Evolutionary conservation across 2,888 invertebrate genomes (phyloP).

Genomic region (Macropis europaea): DNA sequence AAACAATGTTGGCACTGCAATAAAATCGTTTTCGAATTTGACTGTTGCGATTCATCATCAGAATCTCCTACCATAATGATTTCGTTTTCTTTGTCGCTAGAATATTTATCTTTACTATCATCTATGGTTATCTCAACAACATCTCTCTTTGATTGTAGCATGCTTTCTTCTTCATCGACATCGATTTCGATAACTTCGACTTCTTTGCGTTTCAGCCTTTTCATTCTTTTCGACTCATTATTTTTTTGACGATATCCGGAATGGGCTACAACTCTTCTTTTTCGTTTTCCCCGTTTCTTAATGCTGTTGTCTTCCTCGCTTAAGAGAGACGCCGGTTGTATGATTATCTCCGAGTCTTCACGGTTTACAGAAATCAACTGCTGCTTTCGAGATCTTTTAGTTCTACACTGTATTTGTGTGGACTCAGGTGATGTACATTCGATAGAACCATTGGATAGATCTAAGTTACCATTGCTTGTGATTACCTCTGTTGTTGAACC

Average conservation of each 20-base stretch:
- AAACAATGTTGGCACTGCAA: conserved; percentile 72
- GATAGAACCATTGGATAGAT: conserved; percentile 36
- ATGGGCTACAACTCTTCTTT: conserved; percentile 62
- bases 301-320: conserved; percentile 64
- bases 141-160: conserved; percentile 42
- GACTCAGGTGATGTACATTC: conserved; percentile 30
- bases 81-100: conserved; percentile 78
- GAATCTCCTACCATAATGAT: conserved; percentile 77
- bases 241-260: conserved; percentile 66
- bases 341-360: conserved; percentile 77
- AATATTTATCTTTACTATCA: conserved; percentile 75
- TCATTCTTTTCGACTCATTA: conserved; percentile 52
- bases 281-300: conserved; percentile 67
- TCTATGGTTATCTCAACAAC: conserved; percentile 74
- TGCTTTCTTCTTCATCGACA: conserved; percentile 68
- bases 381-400: conserved; percentile 76
- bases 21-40: conserved; percentile 49
- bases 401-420: conserved; percentile 50
- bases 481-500: conserved; percentile 23
- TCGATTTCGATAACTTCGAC: conserved; percentile 76
- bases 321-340: conserved; percentile 72
- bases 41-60: conserved; percentile 66
- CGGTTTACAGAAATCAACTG: conserved; percentile 76
- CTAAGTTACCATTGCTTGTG: conserved; percentile 27
- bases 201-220: conserved; percentile 55